phyloP scores from a whole-genome alignment of 2,113 vertebrate genomes.

The Gallinago jamesoni region DNA sequence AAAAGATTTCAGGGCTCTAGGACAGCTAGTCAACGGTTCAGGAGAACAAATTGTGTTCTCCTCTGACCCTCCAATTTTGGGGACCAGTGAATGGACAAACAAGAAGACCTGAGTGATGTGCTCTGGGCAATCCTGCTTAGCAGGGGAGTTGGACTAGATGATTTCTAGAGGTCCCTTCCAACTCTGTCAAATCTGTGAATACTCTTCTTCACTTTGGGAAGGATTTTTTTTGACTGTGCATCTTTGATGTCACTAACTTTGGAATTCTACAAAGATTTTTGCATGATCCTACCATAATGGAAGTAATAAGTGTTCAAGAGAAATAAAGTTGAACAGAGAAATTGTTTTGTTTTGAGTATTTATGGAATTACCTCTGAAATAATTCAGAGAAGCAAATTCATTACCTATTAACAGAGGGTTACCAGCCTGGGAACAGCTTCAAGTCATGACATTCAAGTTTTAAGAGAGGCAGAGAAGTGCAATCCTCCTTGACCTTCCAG shows the following conservation, averaged over 20 bases:
- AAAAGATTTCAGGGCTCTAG: too few relatives aligned
- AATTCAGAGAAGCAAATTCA: not conserved
- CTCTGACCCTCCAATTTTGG: too few relatives aligned
- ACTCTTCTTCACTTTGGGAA: not conserved
- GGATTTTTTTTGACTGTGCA: not conserved
- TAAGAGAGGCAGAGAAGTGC: not conserved
- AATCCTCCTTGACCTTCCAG: not conserved
- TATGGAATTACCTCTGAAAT: not conserved
- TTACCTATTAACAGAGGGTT: not conserved
- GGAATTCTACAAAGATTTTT: not conserved
- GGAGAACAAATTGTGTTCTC: too few relatives aligned
- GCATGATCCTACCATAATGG: not conserved
- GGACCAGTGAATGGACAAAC: too few relatives aligned
- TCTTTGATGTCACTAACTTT: not conserved
- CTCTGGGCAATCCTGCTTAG: too few relatives aligned
- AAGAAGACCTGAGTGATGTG: too few relatives aligned
- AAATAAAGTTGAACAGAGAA: not conserved
- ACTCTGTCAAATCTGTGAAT: too few relatives aligned
- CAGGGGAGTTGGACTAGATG: too few relatives aligned
- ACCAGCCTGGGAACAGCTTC: not conserved
- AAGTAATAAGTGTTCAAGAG: not conserved
- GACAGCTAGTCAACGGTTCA: too few relatives aligned
- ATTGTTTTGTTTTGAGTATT: not conserved
- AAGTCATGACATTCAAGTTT: not conserved
- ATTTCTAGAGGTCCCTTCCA: too few relatives aligned